Base-by-base conservation (phyloP, 2,888 invertebrate genomes). In the Melangyna quadrimaculata region DNA sequence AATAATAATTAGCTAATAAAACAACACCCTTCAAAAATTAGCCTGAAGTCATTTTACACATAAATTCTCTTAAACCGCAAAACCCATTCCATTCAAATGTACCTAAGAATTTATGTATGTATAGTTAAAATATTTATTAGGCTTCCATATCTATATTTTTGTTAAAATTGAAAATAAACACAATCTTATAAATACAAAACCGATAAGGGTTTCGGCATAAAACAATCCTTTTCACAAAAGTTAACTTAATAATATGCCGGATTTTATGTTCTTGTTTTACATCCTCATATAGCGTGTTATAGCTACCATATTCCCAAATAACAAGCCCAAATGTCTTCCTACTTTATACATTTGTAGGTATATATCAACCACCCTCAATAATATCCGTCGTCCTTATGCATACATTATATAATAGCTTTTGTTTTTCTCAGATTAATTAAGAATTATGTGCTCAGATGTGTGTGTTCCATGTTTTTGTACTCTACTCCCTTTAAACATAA, bases 381-480 rank as follows among this genome's bases (percentile, higher is more conserved):
- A 45, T 19, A 22, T 45, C 22, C 48, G 32, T 48, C 35, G 59
- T 35, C 65, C 65, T 43, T 65, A 29, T 65, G n/a, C n/a, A n/a
- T n/a, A n/a, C n/a, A n/a, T 43, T 29, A 29, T 48, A 65, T 67
- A 65, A 51, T 67, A 29, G 35, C 69, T 37, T 70, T 65, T 71
- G 40, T 61, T 53, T 57, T 59, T 45, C 40, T 63, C 43, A 67
- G 71, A 45, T 45, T 78, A 78, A 78, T 78, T 78, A 78, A 63
- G 71, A 71, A 35, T 53, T 45, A 63, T 57, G n/a, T 70, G 32
- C 24, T 40, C n/a, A 32, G 32, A 19, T 37, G 29, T 27, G 4
- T 40, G 32, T 67, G 7, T 9, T 19, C 7, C 6, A 69, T 27
- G 7, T 24, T 27, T 14, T n/a, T 27, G 43, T 27, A 43, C n/a